Percentiles rank a stretch among this genome's conserved stretches.
phyloP scores from a whole-genome alignment of 1,140 invertebrate species.

The Platyura marginata region DNA sequence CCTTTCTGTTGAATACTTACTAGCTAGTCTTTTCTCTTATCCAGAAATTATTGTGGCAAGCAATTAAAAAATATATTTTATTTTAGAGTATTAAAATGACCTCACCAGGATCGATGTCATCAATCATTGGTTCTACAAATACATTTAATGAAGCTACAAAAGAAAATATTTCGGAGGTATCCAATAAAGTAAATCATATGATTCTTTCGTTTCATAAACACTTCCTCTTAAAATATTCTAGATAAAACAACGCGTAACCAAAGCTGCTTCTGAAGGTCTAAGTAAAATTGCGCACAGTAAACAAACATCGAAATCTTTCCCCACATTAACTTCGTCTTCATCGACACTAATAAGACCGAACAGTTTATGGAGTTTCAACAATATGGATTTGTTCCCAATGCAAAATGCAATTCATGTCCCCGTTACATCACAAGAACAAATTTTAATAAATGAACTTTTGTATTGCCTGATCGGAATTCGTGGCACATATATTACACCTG shows the following conservation, averaged over 20 bases:
- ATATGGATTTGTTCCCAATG: not conserved
- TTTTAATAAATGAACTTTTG: slow-evolving; percentile 70
- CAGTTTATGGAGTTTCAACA: not conserved
- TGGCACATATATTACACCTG: slow-evolving; percentile 46
- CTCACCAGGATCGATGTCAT: too few relatives aligned
- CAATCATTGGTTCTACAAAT: too few relatives aligned
- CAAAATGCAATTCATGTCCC: slow-evolving; percentile 24
- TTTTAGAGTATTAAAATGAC: too few relatives aligned
- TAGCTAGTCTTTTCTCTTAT: too few relatives aligned
- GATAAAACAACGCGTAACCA: not conserved
- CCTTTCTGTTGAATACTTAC: too few relatives aligned
- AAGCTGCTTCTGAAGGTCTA: not conserved
- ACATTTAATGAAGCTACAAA: too few relatives aligned
- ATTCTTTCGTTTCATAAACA: too few relatives aligned
- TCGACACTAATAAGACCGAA: not conserved
- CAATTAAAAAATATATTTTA: too few relatives aligned
- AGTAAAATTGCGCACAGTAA: not conserved
- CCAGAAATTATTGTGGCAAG: too few relatives aligned
- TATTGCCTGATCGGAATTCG: slow-evolving; percentile 61
- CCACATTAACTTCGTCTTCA: not conserved
- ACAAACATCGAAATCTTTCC: not conserved
- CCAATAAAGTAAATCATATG: too few relatives aligned
- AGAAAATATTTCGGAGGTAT: too few relatives aligned
- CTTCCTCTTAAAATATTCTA: not conserved
- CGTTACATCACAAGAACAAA: slow-evolving; percentile 55